Evolutionary conservation across 2,797 vertebrate genomes (phyloP), one percentile per base, ranked within the genome.

Genomic region (Balearica regulorum): DNA sequence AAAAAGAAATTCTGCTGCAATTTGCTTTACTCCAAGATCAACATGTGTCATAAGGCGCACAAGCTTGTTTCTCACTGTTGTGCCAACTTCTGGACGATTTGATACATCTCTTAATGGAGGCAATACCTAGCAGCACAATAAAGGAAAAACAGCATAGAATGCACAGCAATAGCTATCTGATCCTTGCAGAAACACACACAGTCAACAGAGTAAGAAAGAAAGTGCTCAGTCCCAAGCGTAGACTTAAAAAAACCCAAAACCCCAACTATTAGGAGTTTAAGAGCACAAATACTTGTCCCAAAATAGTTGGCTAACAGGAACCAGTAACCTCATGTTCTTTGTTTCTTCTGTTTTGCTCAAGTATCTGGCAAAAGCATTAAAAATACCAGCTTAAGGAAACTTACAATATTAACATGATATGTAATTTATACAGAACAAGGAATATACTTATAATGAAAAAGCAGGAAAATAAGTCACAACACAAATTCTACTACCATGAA

Each of bases 21-120:
- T 99, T 95, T 99, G 99, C 98, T 99, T 99, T 92, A 99, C 99
- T 37, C 99, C 99, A 95, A 99, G 99, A 97, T 99, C 99, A 31
- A 99, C 99, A 0, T 99, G 99, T 14, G 99, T 99, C 99, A 99
- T 99, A 53, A 99, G 99, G 77, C 99, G 99, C 88, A 99, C 99
- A 84, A 99, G 97, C 97, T 99, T 99, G 98, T 99, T 99, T 76
- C 99, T 98, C 95, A 99, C 97, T 13, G 99, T 98, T 85, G 98
- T 99, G 93, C 99, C 99, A 19, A 99, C 98, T 97, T 99, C 99
- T 26, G 99, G 99, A 66, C 99, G 98, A 92, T 98, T 99, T 55
- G 99, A 99, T 66, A 99, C 99, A 83, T 99, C 99, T 95, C 98
- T 99, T 81, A 99, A 96, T 1, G 99, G 99, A 71, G 99, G 99